phyloP scores from a whole-genome alignment of 2,113 vertebrate species.

The Propithecus coquereli region DNA sequence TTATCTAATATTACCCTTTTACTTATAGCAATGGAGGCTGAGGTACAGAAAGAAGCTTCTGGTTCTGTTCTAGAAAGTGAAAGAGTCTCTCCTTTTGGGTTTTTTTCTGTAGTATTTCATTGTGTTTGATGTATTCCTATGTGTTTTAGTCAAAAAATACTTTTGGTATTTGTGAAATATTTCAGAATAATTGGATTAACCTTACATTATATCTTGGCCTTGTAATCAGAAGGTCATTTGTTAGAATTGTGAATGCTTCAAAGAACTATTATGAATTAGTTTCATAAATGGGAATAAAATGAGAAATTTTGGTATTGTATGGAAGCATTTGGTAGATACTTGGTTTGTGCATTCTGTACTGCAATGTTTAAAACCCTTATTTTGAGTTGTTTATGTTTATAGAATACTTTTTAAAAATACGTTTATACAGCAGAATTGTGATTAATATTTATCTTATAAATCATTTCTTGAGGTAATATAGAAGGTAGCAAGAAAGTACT shows the following conservation, averaged over 20 bases:
- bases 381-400: slow-evolving; percentile 32
- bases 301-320: not conserved
- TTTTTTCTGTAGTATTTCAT: not conserved
- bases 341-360: not conserved
- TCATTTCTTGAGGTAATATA: not conserved
- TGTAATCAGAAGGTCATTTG: slow-evolving; percentile 21
- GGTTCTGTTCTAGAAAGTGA: not conserved
- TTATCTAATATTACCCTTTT: not conserved
- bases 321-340: slow-evolving; percentile 29
- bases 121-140: not conserved
- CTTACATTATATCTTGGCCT: slow-evolving; percentile 7
- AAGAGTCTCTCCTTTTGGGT: not conserved
- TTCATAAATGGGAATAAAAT: slow-evolving; percentile 41
- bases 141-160: slow-evolving; percentile 8
- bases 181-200: slow-evolving; percentile 47
- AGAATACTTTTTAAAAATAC: not conserved
- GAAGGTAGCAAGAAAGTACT: not conserved
- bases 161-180: slow-evolving; percentile 42
- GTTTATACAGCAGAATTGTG: not conserved
- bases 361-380: slow-evolving; percentile 21
- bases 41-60: not conserved
- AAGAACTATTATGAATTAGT: slow-evolving; percentile 31
- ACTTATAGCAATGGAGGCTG: not conserved
- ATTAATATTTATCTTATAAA: not conserved
- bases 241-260: not conserved